These are phyloP conservation scores for Siniperca obscura DNA, from an alignment of 2,797 vertebrate species.

Conservation along the genomic window DNA sequence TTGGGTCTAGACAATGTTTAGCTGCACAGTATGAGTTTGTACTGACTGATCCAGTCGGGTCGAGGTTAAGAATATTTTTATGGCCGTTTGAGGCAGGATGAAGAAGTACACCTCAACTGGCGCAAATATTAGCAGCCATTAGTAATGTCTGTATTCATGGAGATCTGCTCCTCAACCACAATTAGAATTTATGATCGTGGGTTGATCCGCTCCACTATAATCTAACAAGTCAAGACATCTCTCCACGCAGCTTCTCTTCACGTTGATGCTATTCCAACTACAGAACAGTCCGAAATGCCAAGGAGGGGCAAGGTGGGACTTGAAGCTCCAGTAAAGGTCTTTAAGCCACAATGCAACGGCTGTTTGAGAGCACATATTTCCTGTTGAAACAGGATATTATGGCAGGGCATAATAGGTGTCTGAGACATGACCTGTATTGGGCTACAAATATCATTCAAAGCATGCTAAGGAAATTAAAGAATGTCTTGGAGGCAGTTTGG, in stretches of 20 bases:
- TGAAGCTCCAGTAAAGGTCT: constrained; percentile 39
- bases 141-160: constrained; percentile 9
- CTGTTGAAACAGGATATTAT: constrained; percentile 58
- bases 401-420: constrained; percentile 20
- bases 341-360: constrained; percentile 34
- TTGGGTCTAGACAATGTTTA: background rate
- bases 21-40: background rate
- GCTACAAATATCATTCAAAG: constrained; percentile 25
- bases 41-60: background rate
- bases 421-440: constrained; percentile 28
- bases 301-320: constrained; percentile 33
- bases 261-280: constrained; percentile 20
- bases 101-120: background rate
- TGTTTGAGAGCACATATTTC: constrained; percentile 48
- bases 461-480: constrained; percentile 19
- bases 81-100: background rate
- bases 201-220: constrained; percentile 28
- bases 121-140: constrained; percentile 36
- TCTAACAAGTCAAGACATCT: constrained; percentile 49
- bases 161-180: constrained; percentile 23
- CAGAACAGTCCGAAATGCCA: constrained; percentile 22
- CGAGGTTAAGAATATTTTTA: background rate
- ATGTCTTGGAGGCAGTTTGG: constrained; percentile 13
- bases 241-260: constrained; percentile 21
- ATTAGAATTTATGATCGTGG: constrained; percentile 41